Conservation (phyloP, 30 jellyfish, hydroid and myxozoan species). For the Aurelia sp. region DNA sequence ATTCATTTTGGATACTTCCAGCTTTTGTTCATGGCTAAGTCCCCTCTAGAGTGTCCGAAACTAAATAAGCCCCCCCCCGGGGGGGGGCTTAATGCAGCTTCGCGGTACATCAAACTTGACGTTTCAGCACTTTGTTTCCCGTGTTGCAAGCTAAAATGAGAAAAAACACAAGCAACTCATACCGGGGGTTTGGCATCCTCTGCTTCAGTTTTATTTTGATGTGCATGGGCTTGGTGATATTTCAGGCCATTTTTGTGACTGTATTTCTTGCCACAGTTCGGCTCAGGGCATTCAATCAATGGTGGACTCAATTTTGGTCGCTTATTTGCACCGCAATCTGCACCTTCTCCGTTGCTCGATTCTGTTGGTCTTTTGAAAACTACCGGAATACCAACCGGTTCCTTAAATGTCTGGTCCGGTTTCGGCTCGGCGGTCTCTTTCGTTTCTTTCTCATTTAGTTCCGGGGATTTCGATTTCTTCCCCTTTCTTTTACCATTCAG, state of each 20-base stretch:
- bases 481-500: conserved; percentile 49
- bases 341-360: conserved; percentile 30
- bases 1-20: too few relatives aligned
- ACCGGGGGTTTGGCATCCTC: conserved; percentile 55
- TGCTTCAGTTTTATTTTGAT: conserved; percentile 58
- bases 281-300: conserved; percentile 92
- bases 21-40: too few relatives aligned
- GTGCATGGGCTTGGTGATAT: conserved; percentile 89
- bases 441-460: conserved; percentile 38
- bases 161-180: not conserved
- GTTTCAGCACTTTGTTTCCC: too few relatives aligned
- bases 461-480: conserved; percentile 49
- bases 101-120: too few relatives aligned
- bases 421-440: conserved; percentile 37
- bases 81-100: too few relatives aligned
- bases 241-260: conserved; percentile 87
- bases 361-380: conserved; percentile 62
- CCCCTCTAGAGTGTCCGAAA: too few relatives aligned
- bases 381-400: conserved; percentile 68
- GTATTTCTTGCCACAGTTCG: conserved; percentile 83
- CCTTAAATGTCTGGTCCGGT: conserved; percentile 57
- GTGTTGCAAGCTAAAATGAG: too few relatives aligned
- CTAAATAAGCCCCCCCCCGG: too few relatives aligned
- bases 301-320: conserved; percentile 74
- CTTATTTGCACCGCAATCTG: conserved; percentile 42